Percentiles rank a stretch among this genome's conserved stretches.
Conservation (phyloP, 2,113 vertebrate species). For the Brachypteracias leptosomus region DNA sequence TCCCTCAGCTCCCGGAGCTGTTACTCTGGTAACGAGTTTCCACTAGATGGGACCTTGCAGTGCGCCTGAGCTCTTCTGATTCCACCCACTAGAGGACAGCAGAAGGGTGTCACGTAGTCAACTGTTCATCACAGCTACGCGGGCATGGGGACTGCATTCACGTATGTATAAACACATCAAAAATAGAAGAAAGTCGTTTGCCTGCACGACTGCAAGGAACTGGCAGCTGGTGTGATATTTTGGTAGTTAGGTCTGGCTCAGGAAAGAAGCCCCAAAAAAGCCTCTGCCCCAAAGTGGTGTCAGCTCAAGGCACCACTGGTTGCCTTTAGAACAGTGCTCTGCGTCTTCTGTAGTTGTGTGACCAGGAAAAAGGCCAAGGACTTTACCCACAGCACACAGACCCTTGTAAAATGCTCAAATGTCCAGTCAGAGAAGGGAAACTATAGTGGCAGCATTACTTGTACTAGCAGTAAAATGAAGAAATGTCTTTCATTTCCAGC, state of each 20-base stretch:
- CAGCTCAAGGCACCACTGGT: not conserved
- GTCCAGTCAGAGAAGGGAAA: not conserved
- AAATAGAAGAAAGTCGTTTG: not conserved
- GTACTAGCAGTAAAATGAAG: not conserved
- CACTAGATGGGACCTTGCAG: not conserved
- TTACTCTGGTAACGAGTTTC: accelerated
- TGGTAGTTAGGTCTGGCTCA: not conserved
- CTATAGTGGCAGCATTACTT: not conserved
- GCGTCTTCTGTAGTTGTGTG: not conserved
- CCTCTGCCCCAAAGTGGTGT: not conserved
- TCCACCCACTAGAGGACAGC: not conserved
- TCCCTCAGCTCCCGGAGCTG: not conserved
- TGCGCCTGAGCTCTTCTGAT: not conserved
- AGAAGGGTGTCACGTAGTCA: accelerated
- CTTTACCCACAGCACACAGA: not conserved
- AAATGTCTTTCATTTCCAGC: not conserved
- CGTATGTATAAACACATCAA: accelerated
- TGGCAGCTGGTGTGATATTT: not conserved
- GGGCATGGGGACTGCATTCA: accelerated
- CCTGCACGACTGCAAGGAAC: not conserved
- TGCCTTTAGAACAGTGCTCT: not conserved
- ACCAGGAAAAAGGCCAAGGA: not conserved
- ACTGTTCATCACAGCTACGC: accelerated
- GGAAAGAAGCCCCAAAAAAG: not conserved
- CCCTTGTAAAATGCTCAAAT: not conserved